These are phyloP conservation scores for Dioctria linearis DNA, from an alignment of 2,888 invertebrate species.

Conservation along the genomic window DNA sequence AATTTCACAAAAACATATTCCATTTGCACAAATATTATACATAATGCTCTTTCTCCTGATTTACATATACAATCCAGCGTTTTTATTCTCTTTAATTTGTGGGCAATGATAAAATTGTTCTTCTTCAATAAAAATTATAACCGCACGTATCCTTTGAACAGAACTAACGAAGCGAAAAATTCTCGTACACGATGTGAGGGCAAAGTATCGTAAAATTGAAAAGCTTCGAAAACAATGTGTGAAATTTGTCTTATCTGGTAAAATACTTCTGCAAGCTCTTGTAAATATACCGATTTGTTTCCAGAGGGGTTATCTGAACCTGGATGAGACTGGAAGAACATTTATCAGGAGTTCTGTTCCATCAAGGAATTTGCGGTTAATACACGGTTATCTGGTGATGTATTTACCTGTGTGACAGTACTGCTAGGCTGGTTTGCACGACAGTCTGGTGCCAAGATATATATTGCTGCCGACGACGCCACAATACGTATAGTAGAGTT, in stretches of 20 bases:
- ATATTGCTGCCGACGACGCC: background rate
- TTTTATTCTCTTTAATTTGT: background rate
- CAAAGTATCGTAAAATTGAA: slow-evolving; percentile 1
- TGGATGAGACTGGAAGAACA: background rate
- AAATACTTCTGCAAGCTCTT: slow-evolving; percentile 8
- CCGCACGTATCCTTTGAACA: background rate
- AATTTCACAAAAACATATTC: background rate
- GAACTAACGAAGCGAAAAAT: background rate
- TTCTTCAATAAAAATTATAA: slow-evolving; percentile 7
- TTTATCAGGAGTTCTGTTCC: slow-evolving; percentile 9
- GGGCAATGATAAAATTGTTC: background rate
- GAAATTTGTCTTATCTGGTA: slow-evolving; percentile 14
- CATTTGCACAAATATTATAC: background rate
- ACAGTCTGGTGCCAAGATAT: background rate
- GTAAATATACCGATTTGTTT: slow-evolving; percentile 13
- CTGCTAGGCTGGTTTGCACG: background rate
- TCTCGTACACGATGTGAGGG: background rate
- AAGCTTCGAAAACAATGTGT: slow-evolving; percentile 6
- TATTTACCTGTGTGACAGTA: slow-evolving; percentile 12
- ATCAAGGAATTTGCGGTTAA: slow-evolving; percentile 38
- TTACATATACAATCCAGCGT: background rate
- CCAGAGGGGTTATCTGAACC: background rate
- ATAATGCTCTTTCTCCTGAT: background rate
- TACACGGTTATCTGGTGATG: slow-evolving; percentile 7
- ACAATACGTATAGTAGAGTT: background rate